A percentile compares a stretch with the other conserved stretches of the same genome.
These are phyloP conservation scores for Idaea dimidiata DNA, from an alignment of 2,888 invertebrate species.

Conservation along the genomic window DNA sequence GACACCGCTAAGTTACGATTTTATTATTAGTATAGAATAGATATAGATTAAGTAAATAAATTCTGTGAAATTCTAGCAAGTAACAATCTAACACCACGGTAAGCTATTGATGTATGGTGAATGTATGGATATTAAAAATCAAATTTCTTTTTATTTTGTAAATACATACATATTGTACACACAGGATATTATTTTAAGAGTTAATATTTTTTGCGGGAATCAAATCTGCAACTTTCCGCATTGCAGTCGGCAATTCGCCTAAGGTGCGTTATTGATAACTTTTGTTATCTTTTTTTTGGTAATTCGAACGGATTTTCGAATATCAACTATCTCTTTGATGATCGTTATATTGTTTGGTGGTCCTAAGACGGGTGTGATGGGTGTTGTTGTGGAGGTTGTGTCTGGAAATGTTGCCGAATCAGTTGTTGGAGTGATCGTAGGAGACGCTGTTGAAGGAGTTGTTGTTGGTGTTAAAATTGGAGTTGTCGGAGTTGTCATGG, in stretches of 20 bases:
- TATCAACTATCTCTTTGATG: not conserved
- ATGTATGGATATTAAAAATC: too few species aligned
- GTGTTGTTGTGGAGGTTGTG: not conserved
- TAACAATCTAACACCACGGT: too few species aligned
- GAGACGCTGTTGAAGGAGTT: not conserved
- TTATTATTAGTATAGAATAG: too few species aligned
- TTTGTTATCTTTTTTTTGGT: not conserved
- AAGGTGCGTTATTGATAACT: not conserved
- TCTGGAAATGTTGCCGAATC: not conserved
- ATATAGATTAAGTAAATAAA: too few species aligned
- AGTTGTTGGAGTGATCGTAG: not conserved
- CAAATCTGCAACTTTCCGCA: too few species aligned
- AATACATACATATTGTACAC: too few species aligned
- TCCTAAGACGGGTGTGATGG: not conserved
- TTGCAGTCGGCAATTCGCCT: not conserved
- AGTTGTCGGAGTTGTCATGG: not conserved
- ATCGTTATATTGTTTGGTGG: not conserved
- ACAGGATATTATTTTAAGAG: too few species aligned
- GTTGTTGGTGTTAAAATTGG: not conserved
- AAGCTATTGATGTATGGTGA: too few species aligned
- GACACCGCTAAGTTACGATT: too few species aligned
- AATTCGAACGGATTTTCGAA: not conserved
- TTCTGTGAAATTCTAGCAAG: too few species aligned
- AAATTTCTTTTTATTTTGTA: too few species aligned
- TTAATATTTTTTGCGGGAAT: too few species aligned